Evolutionary conservation across 2,888 invertebrate species (phyloP).

Genomic region (Chesias legatella): DNA sequence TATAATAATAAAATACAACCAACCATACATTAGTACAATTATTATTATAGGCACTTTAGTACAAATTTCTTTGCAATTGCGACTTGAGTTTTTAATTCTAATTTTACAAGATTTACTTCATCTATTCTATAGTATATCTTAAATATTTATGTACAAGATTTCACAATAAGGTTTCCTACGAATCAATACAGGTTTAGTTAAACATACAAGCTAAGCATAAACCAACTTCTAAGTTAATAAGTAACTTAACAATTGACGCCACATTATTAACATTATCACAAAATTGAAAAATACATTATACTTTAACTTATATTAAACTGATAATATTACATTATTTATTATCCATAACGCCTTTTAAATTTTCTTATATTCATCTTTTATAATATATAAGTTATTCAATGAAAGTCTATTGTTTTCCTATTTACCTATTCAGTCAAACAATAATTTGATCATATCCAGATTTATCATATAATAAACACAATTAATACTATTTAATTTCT

Average conservation of each 20-base stretch:
- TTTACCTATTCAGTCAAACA: slow-evolving; percentile 45
- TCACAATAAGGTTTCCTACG: slow-evolving; percentile 1
- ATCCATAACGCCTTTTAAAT: slow-evolving; percentile 8
- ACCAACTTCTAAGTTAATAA: slow-evolving; percentile 8
- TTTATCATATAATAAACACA: slow-evolving; percentile 37
- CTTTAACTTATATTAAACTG: slow-evolving; percentile 14
- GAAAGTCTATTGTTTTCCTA: slow-evolving; percentile 32
- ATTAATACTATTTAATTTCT: slow-evolving; percentile 33
- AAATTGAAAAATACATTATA: slow-evolving; percentile 25
- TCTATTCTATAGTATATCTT: too few relatives aligned
- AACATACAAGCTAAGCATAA: too few relatives aligned
- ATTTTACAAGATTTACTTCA: slow-evolving; percentile 5
- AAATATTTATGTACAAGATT: slow-evolving; percentile 17
- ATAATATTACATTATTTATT: slow-evolving; percentile 13
- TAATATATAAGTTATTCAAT: slow-evolving; percentile 27
- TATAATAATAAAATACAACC: slow-evolving; percentile 9
- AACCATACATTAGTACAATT: slow-evolving; percentile 20
- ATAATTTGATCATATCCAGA: slow-evolving; percentile 40
- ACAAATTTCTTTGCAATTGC: slow-evolving; percentile 17
- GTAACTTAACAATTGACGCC: slow-evolving; percentile 8
- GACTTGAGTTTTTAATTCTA: slow-evolving; percentile 11
- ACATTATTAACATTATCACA: slow-evolving; percentile 34
- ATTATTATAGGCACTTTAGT: slow-evolving; percentile 18
- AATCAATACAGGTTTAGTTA: not conserved
- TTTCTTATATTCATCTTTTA: slow-evolving; percentile 9